A percentile compares a stretch with the other conserved stretches of the same genome.
Conservation (phyloP, 2,113 vertebrate genomes). For the rabbit (Oryctolagus cuniculus) region DNA sequence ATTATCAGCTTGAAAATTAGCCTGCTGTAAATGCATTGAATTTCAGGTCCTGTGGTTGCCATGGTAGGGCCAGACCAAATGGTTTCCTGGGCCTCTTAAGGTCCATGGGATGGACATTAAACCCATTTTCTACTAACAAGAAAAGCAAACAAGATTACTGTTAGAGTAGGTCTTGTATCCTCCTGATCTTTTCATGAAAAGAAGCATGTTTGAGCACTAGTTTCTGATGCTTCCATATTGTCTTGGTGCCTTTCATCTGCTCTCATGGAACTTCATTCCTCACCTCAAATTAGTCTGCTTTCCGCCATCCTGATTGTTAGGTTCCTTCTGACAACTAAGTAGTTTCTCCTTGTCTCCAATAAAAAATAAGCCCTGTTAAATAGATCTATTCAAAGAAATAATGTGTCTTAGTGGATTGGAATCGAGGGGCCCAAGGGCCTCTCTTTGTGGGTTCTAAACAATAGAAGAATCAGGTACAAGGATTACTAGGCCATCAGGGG, state of each 20-base stretch:
- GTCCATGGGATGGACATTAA: background rate
- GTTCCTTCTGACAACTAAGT: background rate
- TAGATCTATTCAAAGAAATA: background rate
- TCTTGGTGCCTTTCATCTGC: background rate
- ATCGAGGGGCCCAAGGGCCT: background rate
- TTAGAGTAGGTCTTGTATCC: background rate
- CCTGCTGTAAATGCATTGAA: no score
- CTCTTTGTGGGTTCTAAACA: background rate
- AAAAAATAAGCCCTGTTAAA: background rate
- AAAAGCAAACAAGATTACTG: background rate
- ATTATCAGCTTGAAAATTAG: no score
- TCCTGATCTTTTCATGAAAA: slow-evolving; percentile 31
- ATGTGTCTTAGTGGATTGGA: background rate
- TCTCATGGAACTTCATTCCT: background rate
- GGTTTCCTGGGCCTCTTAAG: no score
- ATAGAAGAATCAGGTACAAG: background rate
- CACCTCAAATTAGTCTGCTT: background rate
- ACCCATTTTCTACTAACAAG: slow-evolving; percentile 26
- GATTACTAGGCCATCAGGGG: background rate
- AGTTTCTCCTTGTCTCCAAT: background rate
- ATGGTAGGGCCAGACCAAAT: no score
- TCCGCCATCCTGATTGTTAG: background rate
- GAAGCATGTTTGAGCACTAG: background rate
- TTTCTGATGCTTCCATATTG: slow-evolving; percentile 25
- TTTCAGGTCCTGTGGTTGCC: no score